These are phyloP conservation scores for Hypercompe scribonia DNA, from an alignment of 2,888 invertebrate genomes.

Conservation along the genomic window DNA sequence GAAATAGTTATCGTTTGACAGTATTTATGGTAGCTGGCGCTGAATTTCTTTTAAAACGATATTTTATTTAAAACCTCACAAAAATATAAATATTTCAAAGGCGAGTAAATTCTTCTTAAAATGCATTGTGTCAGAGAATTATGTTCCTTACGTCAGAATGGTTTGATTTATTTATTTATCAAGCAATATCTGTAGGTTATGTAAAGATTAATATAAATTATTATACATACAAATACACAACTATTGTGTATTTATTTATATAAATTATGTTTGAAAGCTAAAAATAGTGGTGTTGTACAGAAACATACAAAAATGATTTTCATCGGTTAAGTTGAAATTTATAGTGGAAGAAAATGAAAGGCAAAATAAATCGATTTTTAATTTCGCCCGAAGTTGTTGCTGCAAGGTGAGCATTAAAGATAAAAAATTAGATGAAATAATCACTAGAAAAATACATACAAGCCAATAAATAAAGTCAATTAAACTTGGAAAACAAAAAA, in stretches of 20 bases:
- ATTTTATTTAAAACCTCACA: not conserved
- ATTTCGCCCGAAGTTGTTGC: slow-evolving; percentile 69
- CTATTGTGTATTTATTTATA: slow-evolving; percentile 25
- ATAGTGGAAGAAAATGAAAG: slow-evolving; percentile 63
- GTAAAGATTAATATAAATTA: slow-evolving; percentile 24
- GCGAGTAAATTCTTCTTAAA: slow-evolving; percentile 7
- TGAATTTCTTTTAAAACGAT: not conserved
- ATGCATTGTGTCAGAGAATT: not conserved
- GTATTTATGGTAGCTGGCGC: not conserved
- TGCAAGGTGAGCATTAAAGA: slow-evolving; percentile 69
- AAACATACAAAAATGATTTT: slow-evolving; percentile 18
- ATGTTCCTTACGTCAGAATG: slow-evolving; percentile 22
- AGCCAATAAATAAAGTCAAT: no score
- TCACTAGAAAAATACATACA: not conserved
- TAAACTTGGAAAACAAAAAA: not conserved
- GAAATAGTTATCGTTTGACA: not conserved
- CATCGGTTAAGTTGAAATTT: slow-evolving; percentile 56
- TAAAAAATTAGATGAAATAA: no score
- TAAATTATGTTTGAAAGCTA: slow-evolving; percentile 52
- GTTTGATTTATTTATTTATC: slow-evolving; percentile 16
- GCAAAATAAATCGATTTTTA: slow-evolving; percentile 65
- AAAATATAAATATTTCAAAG: not conserved
- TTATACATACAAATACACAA: slow-evolving; percentile 18
- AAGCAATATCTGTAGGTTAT: slow-evolving; percentile 28
- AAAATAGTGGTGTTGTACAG: slow-evolving; percentile 25